Percentiles rank a stretch among this genome's conserved stretches.
Conservation (phyloP, 2,113 vertebrate genomes). For the Sturnus vulgaris region DNA sequence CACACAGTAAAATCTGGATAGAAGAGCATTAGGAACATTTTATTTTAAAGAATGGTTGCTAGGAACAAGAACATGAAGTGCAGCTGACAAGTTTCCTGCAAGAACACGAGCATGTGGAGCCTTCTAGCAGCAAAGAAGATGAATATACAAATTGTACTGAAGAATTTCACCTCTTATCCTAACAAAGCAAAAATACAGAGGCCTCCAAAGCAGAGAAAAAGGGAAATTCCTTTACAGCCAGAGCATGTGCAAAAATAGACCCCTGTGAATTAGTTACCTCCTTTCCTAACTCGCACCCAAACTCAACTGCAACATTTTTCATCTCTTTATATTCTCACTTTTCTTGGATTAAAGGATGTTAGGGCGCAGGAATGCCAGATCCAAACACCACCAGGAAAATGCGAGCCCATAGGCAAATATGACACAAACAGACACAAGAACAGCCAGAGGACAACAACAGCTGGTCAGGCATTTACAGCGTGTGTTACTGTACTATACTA, state of each 20-base stretch:
- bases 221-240: background rate
- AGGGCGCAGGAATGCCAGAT: background rate
- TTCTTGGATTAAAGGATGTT: background rate
- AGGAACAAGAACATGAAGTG: background rate
- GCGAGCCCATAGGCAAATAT: background rate
- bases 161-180: background rate
- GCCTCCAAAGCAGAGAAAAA: background rate
- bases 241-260: background rate
- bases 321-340: background rate
- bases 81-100: background rate
- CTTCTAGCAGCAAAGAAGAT: background rate
- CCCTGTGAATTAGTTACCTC: background rate
- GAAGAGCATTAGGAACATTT: background rate
- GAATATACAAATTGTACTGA: background rate
- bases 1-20: background rate
- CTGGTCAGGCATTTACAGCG: background rate
- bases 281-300: background rate
- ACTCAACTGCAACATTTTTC: background rate
- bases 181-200: background rate
- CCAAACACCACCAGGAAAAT: background rate
- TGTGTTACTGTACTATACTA: constrained; percentile 54
- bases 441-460: background rate
- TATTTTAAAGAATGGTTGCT: background rate
- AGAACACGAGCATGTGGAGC: background rate
- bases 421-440: background rate